phyloP scores from a whole-genome alignment of 2,113 vertebrate species.

The Pteropus alecto region DNA sequence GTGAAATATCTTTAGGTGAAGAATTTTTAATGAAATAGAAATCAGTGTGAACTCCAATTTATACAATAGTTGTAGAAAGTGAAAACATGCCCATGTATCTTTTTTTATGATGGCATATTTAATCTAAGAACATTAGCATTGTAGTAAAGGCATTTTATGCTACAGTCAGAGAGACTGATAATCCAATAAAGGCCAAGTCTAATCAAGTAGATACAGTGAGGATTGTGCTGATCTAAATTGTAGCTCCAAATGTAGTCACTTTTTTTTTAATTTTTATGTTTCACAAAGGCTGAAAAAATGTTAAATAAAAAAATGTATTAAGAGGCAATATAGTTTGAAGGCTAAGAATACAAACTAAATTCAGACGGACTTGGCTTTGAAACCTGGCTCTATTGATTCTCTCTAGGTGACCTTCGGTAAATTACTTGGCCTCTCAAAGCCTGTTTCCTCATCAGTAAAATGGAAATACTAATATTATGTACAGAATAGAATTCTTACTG shows the following conservation, averaged over 20 bases:
- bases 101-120: neutral
- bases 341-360: neutral
- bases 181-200: neutral
- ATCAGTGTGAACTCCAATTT: neutral
- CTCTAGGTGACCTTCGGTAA: neutral
- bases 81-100: neutral
- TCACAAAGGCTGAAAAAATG: neutral
- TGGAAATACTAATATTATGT: neutral
- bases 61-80: neutral
- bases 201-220: neutral
- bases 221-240: neutral
- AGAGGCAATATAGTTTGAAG: neutral
- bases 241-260: neutral
- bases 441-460: neutral
- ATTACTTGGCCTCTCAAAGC: neutral
- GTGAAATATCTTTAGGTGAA: neutral
- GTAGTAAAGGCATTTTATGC: neutral
- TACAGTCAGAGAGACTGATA: neutral
- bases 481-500: neutral
- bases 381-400: neutral
- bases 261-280: neutral
- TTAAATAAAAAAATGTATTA: neutral
- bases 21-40: neutral
- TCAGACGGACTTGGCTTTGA: neutral
- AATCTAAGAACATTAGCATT: neutral